Percentiles rank a stretch among this genome's conserved stretches.
Conservation (phyloP, 2,113 vertebrate species). For the Paracanthobrama guichenoti region DNA sequence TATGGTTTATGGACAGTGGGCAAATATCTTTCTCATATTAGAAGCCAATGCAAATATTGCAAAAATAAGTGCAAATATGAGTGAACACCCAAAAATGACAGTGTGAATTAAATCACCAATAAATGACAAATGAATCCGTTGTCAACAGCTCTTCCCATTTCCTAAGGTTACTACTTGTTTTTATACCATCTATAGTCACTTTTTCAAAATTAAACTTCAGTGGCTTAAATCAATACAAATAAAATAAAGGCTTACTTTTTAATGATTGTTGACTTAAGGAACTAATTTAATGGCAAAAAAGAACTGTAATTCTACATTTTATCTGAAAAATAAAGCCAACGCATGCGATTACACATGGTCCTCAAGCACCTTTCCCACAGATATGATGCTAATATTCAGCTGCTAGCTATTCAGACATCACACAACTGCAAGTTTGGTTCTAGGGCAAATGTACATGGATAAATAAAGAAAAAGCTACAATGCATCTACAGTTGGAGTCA, state of each 20-base stretch:
- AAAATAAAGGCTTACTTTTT: neutral
- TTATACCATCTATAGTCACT: neutral
- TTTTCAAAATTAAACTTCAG: neutral
- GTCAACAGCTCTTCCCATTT: neutral
- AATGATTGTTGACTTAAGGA: neutral
- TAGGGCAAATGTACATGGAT: neutral
- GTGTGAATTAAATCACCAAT: neutral
- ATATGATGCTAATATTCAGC: neutral
- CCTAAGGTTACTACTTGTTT: neutral
- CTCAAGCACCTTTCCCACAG: neutral
- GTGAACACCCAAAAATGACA: neutral
- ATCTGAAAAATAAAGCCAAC: neutral
- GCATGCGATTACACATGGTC: neutral
- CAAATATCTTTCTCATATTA: neutral
- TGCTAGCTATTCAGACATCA: neutral
- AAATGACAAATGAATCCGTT: neutral
- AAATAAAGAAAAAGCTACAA: neutral
- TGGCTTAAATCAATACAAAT: neutral
- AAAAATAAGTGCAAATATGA: neutral
- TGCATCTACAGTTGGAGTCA: neutral
- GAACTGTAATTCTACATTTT: neutral
- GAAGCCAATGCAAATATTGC: neutral
- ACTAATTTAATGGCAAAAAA: neutral
- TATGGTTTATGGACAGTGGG: neutral
- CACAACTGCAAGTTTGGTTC: neutral